These are phyloP conservation scores for Phaenicophaeus curvirostris DNA, from an alignment of 2,797 vertebrate species.

Conservation along the genomic window DNA sequence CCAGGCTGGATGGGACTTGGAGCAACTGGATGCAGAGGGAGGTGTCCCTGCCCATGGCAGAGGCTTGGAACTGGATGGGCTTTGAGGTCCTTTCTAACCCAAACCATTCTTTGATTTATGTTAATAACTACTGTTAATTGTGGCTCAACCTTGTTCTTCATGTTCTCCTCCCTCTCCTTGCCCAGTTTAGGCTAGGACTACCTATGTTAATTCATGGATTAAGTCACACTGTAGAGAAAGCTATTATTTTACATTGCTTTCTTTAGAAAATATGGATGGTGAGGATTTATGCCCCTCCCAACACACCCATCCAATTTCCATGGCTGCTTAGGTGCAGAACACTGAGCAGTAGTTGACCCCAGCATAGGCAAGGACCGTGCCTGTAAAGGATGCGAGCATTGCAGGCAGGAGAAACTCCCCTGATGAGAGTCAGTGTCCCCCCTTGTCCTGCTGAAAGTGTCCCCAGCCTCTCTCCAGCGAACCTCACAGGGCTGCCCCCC, in stretches of 20 bases:
- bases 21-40: too few species aligned
- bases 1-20: too few species aligned
- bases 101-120: background rate
- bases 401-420: background rate
- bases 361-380: background rate
- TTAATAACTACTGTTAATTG: background rate
- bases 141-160: background rate
- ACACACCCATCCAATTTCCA: too few species aligned
- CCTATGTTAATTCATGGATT: background rate
- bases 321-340: background rate
- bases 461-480: background rate
- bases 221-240: background rate
- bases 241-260: background rate
- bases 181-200: background rate
- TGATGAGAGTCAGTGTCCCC: background rate
- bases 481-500: background rate
- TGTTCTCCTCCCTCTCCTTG: background rate
- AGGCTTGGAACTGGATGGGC: too few species aligned
- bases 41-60: too few species aligned
- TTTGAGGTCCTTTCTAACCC: too few species aligned
- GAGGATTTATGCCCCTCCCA: too few species aligned
- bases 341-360: rapidly evolving
- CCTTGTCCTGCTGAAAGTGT: background rate
- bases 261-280: background rate
- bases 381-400: background rate